Conservation (phyloP, 2,113 vertebrate species). For the Galemys pyrenaicus region DNA sequence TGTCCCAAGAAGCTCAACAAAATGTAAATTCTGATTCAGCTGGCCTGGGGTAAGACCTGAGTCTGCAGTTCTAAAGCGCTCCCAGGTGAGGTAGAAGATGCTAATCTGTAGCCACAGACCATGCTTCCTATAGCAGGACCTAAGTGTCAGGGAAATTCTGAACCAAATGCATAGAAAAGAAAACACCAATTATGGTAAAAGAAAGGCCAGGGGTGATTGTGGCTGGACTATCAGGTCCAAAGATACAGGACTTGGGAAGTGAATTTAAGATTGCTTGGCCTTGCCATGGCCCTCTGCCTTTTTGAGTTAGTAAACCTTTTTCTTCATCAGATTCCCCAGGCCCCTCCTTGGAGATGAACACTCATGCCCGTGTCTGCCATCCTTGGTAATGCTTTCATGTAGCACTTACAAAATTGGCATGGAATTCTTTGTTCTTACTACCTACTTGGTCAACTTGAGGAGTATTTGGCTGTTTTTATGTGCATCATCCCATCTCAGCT, state of each 20-base stretch:
- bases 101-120: not conserved
- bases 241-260: not conserved
- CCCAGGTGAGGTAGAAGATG: not conserved
- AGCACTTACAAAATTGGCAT: not conserved
- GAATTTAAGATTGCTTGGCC: not conserved
- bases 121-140: accelerated
- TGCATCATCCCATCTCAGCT: no score
- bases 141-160: not conserved
- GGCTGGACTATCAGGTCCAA: no score
- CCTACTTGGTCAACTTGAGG: not conserved
- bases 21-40: not conserved
- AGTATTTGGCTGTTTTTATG: not conserved
- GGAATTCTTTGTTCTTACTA: not conserved
- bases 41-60: not conserved
- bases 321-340: not conserved
- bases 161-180: not conserved
- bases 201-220: not conserved
- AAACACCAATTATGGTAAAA: accelerated
- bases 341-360: not conserved
- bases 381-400: not conserved
- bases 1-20: not conserved
- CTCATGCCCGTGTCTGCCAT: no score
- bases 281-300: not conserved
- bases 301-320: not conserved
- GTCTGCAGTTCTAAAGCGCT: not conserved